These are phyloP conservation scores for Candoia aspera DNA, from an alignment of 2,113 vertebrate genomes.

Conservation along the genomic window DNA sequence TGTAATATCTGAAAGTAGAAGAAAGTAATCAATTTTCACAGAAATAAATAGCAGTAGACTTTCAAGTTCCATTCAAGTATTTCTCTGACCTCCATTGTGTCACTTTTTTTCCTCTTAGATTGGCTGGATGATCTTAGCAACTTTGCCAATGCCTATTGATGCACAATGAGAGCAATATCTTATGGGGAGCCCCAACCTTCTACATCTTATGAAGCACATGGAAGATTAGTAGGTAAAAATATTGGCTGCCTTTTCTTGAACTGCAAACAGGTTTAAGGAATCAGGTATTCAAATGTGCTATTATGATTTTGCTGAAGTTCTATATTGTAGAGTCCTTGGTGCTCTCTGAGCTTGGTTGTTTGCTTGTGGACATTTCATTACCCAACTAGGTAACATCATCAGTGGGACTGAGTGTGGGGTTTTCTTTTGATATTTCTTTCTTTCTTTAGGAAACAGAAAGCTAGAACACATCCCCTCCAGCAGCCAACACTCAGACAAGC, in stretches of 20 bases:
- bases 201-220: not conserved
- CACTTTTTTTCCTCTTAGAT: not conserved
- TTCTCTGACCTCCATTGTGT: not conserved
- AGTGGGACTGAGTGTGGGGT: not conserved
- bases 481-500: not conserved
- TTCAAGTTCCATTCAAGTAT: not conserved
- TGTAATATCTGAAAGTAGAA: not conserved
- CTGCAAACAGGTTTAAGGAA: not conserved
- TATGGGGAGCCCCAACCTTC: not conserved
- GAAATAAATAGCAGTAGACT: not conserved
- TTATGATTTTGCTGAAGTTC: not conserved
- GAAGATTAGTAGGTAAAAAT: not conserved
- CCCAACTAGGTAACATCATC: not conserved
- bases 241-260: not conserved
- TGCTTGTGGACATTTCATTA: not conserved
- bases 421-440: not conserved
- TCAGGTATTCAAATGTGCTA: not conserved
- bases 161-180: not conserved
- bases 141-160: not conserved
- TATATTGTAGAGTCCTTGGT: not conserved
- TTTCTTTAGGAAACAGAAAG: not conserved
- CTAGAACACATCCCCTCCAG: not conserved
- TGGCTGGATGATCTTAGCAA: not conserved
- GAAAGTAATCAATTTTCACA: not conserved
- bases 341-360: not conserved